These are phyloP conservation scores for Ramazzottius varieornatus DNA, from an alignment of 2,888 invertebrate species.

Conservation along the genomic window DNA sequence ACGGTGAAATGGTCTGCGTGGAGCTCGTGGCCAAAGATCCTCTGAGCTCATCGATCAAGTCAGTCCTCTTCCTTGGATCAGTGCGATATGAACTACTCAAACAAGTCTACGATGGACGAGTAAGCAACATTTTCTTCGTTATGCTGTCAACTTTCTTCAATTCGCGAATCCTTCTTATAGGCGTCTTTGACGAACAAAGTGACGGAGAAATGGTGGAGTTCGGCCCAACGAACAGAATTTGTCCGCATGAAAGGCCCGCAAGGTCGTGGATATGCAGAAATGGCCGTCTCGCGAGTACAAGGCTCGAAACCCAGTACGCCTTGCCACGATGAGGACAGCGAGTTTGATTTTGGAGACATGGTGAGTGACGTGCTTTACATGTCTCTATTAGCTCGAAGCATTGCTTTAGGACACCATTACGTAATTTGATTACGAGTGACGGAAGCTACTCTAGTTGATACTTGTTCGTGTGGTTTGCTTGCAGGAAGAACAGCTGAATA, in stretches of 20 bases:
- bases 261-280: constrained; percentile 85
- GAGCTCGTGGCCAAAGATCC: constrained; percentile 79
- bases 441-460: too few relatives aligned
- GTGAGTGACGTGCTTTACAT: neutral
- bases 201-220: constrained; percentile 55
- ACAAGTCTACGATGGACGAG: constrained; percentile 79
- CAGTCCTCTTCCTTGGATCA: constrained; percentile 85
- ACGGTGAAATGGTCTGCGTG: constrained; percentile 96
- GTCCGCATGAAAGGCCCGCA: constrained; percentile 92
- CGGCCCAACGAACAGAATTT: constrained; percentile 66
- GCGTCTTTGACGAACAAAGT: constrained; percentile 74
- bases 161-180: constrained; percentile 27
- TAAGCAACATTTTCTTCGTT: constrained; percentile 27
- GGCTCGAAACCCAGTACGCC: constrained; percentile 65
- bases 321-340: constrained; percentile 18
- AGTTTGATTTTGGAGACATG: constrained; percentile 9
- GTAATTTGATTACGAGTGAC: too few relatives aligned
- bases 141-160: neutral
- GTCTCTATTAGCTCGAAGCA: neutral
- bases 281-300: constrained; percentile 37
- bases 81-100: constrained; percentile 90
- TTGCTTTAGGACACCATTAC: too few relatives aligned
- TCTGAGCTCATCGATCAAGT: constrained; percentile 46
- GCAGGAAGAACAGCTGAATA: constrained; percentile 8
- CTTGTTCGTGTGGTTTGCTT: too few relatives aligned